Conservation (phyloP, 1,140 invertebrate genomes). For the Stegodyphus dumicola region DNA sequence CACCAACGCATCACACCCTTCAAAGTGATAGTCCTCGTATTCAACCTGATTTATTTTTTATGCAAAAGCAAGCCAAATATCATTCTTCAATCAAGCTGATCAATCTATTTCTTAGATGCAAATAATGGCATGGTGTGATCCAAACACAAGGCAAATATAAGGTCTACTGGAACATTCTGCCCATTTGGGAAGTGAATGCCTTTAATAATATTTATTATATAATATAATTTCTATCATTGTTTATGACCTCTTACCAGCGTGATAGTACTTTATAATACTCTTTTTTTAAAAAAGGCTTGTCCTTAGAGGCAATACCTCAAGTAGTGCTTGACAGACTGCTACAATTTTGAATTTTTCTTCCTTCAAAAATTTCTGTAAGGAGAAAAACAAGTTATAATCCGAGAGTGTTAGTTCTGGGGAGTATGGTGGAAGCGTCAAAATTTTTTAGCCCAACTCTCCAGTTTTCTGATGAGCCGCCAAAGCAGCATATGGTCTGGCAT, state of each 20-base stretch:
- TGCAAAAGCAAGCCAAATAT: no score
- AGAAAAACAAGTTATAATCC: slow-evolving; percentile 68
- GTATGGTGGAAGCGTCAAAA: no score
- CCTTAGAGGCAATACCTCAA: background rate
- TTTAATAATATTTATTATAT: background rate
- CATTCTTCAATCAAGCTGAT: no score
- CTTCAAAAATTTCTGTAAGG: slow-evolving; percentile 57
- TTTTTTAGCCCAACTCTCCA: slow-evolving; percentile 64
- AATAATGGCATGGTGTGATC: no score
- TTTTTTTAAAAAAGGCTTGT: background rate
- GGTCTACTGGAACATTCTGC: background rate
- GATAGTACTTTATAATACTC: background rate
- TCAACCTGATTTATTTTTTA: no score
- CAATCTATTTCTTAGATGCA: no score
- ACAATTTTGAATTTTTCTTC: slow-evolving; percentile 43
- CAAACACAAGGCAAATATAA: background rate
- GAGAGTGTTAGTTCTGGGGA: slow-evolving; percentile 68
- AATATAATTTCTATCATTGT: background rate
- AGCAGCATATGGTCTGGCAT: background rate
- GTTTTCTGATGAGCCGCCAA: slow-evolving; percentile 35
- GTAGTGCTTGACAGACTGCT: slow-evolving; percentile 6
- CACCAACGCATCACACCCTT: no score
- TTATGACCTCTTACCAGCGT: background rate
- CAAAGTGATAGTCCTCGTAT: no score
- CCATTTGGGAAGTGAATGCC: background rate